phyloP scores from a whole-genome alignment of 2,797 vertebrate genomes.

The Anguilla anguilla region DNA sequence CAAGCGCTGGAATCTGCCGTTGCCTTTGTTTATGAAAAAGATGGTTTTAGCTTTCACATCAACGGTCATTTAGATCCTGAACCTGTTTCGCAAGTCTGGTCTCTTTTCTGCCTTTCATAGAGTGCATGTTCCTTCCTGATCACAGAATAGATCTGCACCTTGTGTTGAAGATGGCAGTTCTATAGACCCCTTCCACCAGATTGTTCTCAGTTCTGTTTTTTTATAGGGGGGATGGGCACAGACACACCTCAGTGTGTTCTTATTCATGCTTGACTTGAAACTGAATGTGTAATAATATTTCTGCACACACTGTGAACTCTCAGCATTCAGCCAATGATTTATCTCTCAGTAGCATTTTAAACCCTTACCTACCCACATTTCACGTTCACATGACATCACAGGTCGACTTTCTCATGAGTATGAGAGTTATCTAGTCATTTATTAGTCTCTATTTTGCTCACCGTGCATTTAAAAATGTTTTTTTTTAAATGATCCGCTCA shows the following conservation, averaged over 20 bases:
- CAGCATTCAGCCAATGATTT: background rate
- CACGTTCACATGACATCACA: background rate
- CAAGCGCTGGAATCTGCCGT: conserved; percentile 41
- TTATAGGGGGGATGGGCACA: background rate
- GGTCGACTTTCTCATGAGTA: background rate
- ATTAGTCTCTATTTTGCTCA: background rate
- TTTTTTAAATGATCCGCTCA: background rate
- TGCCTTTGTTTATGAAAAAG: conserved; percentile 56
- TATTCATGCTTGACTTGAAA: conserved; percentile 14
- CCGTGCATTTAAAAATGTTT: background rate
- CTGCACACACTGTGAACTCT: background rate
- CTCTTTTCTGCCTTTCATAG: conserved; percentile 24
- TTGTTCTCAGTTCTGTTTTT: conserved; percentile 12
- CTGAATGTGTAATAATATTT: background rate
- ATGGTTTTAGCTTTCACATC: conserved; percentile 45
- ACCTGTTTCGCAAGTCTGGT: conserved; percentile 26
- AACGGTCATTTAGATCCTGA: conserved; percentile 49
- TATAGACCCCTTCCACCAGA: conserved; percentile 3
- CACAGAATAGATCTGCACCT: background rate
- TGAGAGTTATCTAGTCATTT: background rate
- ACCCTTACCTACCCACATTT: background rate
- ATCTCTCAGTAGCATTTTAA: background rate
- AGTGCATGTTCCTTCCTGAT: background rate
- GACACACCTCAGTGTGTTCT: background rate
- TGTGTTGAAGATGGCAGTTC: background rate